These are phyloP conservation scores for Corythornis madagascariensis DNA, from an alignment of 2,113 vertebrate species.

Conservation along the genomic window DNA sequence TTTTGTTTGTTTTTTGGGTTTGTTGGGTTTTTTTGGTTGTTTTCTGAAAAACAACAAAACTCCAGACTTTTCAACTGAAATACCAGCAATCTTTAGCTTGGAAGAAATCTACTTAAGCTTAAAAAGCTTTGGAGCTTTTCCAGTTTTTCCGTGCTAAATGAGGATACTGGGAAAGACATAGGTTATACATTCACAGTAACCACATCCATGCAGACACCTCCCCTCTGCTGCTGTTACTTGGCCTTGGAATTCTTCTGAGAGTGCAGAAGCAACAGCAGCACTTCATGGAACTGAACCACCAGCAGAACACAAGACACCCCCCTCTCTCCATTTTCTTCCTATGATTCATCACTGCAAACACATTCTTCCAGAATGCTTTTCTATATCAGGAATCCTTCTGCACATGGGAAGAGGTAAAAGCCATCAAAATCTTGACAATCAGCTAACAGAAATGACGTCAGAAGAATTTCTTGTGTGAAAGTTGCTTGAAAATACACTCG, in stretches of 20 bases:
- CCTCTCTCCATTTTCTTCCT: not conserved
- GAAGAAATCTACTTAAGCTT: not conserved
- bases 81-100: not conserved
- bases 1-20: no score
- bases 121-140: not conserved
- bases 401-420: not conserved
- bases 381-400: not conserved
- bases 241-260: not conserved
- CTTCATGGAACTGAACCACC: not conserved
- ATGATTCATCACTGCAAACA: slow-evolving; percentile 21
- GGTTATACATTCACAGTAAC: not conserved
- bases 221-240: not conserved
- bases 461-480: not conserved
- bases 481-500: not conserved
- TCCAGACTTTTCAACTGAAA: not conserved
- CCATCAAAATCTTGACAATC: slow-evolving; percentile 27
- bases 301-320: not conserved
- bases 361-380: not conserved
- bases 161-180: not conserved
- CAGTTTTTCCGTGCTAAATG: not conserved
- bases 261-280: not conserved
- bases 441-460: not conserved
- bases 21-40: not conserved
- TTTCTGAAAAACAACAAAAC: no score
- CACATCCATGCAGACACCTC: not conserved